Base-by-base conservation (phyloP, 2,113 vertebrate genomes). In the Varanus komodoensis region DNA sequence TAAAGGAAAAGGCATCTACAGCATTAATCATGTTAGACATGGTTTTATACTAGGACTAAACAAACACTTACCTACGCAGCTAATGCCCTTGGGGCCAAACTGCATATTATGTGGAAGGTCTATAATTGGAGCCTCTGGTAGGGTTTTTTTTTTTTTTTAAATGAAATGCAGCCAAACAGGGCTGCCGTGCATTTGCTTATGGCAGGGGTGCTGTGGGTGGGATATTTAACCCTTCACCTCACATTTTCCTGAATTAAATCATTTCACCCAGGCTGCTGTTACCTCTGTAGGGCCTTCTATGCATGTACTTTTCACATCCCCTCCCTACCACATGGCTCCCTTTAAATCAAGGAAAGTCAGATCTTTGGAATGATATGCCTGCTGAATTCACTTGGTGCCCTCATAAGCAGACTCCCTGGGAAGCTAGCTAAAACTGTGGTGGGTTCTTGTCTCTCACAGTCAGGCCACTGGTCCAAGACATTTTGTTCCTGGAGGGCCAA, bases 1-100 rank as follows among this genome's bases (percentile, higher is more conserved):
- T 83, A 75, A 83, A 44, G 80, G 34, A 9, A 75, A 83, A 61
- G 52, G 71, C 27, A 83, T 73, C 52, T 71, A 74, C 17, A 64
- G 52, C 69, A 89, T 89, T 82, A 89, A 89, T 89, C 87, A 89
- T 89, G 64, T 61, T 61, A 83, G 87, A 82, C 87, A 83, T 89
- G 69, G 54, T 83, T 83, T 88, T 88, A 57, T 29, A 83, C 80
- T 4, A 83, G 69, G 1, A 89, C 68, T 74, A 89, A 89, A 89
- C 80, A 89, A 83, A 89, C 52, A 83, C n/a, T 57, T 74, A 75
- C 34, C 52, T 64, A 15, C n/a, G 48, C 67, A 89, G 75, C 8
- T 61, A 44, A 74, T 82, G 50, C 32, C 27, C 68, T 61, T 32
- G 4, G 8, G 68, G 23, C 50, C 68, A 89, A 89, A 74, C 3